phyloP scores from a whole-genome alignment of 2,797 vertebrate species.

The Todus mexicanus region DNA sequence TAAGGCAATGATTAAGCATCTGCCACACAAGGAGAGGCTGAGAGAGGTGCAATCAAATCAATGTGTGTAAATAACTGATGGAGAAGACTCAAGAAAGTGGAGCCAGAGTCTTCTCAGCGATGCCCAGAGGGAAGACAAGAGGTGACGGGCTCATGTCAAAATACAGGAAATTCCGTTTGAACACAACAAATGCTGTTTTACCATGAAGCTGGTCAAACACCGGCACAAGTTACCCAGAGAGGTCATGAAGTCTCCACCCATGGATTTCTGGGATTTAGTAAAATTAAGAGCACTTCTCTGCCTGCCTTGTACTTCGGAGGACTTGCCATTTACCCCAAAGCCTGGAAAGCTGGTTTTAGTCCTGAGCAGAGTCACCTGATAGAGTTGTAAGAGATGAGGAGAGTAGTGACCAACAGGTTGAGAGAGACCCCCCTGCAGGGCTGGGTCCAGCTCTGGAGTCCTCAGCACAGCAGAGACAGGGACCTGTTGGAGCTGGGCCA shows the following conservation, averaged over 20 bases:
- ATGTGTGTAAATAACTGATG: not conserved
- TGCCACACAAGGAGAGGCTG: not conserved
- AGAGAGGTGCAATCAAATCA: not conserved
- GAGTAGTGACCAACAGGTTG: not conserved
- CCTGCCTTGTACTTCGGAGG: not conserved
- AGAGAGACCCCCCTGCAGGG: too few species aligned
- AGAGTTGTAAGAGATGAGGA: fast-evolving
- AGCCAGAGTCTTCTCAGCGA: not conserved
- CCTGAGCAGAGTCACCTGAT: fast-evolving
- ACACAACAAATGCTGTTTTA: not conserved
- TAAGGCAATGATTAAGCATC: not conserved
- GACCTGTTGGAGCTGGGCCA: too few species aligned
- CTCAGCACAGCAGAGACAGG: too few species aligned
- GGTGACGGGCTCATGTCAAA: fast-evolving
- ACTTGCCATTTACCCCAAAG: fast-evolving
- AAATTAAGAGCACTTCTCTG: not conserved
- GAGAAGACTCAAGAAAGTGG: not conserved
- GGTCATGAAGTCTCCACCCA: not conserved
- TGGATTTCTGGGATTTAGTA: not conserved
- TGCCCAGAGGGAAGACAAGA: not conserved
- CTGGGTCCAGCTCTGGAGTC: too few species aligned
- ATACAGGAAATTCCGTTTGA: not conserved
- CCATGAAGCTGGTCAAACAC: not conserved
- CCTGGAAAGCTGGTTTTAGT: not conserved
- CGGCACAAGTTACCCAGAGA: not conserved